Evolutionary conservation across 2,797 vertebrate species (phyloP), one percentile per base, ranked within the genome.

Genomic region (Phrynocephalus vlangalii): DNA sequence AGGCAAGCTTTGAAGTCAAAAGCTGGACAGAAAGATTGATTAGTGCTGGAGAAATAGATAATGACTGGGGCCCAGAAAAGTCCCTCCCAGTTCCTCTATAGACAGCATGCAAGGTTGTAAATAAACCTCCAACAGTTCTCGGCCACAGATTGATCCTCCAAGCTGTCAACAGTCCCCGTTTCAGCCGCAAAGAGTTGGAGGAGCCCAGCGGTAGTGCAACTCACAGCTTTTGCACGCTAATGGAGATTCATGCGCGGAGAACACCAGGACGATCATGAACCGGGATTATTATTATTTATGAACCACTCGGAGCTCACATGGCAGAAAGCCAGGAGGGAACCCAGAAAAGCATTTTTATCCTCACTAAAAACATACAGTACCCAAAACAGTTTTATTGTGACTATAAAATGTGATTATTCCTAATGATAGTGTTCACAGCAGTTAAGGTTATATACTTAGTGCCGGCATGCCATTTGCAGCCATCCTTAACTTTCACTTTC

Each of bases 331-430:
- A 77, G 68, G 78, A 56, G 75, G 70, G 28, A 15, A 33, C 1
- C 2, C 80, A 79, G 60, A 79, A 90, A 84, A 68, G 2, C 63
- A 75, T 78, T 79, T 85, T 86, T 52, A 82, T 85, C 72, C 86
- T 67, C 18, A n/a, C 77, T 82, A 76, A 90, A 73, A 73, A 66
- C 83, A 78, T 67, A 44, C 86, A 78, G 79, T 78, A 50, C n/a
- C 72, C 83, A 30, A 85, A 90, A 87, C 72, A 38, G 72, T 87
- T 89, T 90, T 85, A 22, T 38, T 90, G 83, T 76, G 80, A 30
- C 67, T 50, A 38, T 7, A 33, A 82, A 1, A 0, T 77, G 63
- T 50, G 50, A 0, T 92, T 88, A 48, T 86, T 66, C 80, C 77
- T 87, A 86, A 4, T 0, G 87, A 71, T 63, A 50, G 24, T 52